These are phyloP conservation scores for Turnix velox DNA, from an alignment of 2,113 vertebrate species.

Conservation along the genomic window DNA sequence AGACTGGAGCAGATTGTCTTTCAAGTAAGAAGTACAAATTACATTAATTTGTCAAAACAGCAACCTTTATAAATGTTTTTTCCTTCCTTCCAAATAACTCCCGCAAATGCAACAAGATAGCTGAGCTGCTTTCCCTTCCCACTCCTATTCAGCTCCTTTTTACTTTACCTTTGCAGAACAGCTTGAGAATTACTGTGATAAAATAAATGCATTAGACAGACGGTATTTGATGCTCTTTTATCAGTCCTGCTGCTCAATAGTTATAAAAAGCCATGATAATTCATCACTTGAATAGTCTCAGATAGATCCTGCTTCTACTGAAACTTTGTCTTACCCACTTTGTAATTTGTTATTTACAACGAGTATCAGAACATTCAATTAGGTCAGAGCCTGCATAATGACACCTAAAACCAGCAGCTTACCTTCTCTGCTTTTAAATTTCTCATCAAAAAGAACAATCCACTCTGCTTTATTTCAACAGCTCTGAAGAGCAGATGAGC, in stretches of 20 bases:
- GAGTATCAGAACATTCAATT: neutral
- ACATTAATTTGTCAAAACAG: neutral
- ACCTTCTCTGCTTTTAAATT: neutral
- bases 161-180: neutral
- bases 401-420: neutral
- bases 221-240: conserved; percentile 40
- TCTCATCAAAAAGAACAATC: neutral
- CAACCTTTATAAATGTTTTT: neutral
- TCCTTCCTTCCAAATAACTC: neutral
- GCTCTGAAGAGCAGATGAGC: neutral
- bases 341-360: neutral
- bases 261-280: neutral
- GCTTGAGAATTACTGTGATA: neutral
- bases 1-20: neutral
- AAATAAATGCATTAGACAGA: conserved; percentile 15
- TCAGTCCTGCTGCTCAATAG: neutral
- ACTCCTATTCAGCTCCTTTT: neutral
- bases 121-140: neutral
- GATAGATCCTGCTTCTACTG: neutral
- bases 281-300: neutral
- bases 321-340: neutral
- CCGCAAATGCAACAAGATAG: neutral
- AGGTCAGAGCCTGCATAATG: neutral
- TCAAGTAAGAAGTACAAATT: neutral
- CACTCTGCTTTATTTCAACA: neutral